Percentiles rank a stretch among this genome's conserved stretches.
phyloP scores from a whole-genome alignment of 2,113 vertebrate genomes.

The Peucedramus taeniatus region DNA sequence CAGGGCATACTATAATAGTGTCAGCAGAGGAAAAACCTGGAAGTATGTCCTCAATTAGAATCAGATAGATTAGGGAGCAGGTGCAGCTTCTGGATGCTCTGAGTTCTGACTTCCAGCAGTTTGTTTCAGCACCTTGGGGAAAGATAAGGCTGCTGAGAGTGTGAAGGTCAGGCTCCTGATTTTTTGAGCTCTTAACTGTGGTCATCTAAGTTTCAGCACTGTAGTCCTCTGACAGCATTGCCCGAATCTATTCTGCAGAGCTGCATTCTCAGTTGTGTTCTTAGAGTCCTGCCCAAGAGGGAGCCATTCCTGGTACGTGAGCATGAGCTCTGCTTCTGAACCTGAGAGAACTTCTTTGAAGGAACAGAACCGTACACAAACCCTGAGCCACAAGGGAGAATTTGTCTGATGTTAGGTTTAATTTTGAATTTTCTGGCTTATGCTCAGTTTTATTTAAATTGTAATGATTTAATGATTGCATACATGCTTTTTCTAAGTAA shows the following conservation, averaged over 20 bases:
- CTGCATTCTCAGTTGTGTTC: background rate
- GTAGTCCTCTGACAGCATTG: background rate
- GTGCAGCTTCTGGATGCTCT: background rate
- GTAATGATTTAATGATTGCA: background rate
- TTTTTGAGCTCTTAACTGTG: background rate
- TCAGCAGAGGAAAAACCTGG: background rate
- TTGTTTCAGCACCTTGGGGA: background rate
- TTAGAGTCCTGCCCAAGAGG: background rate
- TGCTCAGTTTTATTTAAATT: background rate
- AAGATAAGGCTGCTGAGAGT: background rate
- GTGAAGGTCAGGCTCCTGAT: background rate
- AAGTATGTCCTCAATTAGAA: background rate
- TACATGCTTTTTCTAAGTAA: background rate
- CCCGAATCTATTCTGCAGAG: rapidly evolving
- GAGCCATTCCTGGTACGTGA: background rate
- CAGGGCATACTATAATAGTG: background rate
- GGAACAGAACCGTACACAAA: background rate
- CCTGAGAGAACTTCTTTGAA: background rate
- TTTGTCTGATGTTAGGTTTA: background rate
- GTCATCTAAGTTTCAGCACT: background rate
- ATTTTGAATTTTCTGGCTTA: background rate
- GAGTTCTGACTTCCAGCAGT: background rate
- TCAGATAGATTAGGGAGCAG: background rate
- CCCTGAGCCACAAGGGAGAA: background rate
- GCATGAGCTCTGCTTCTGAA: background rate